phyloP scores from a whole-genome alignment of 92 coral and sea anemone species.

The Phymanthus crucifer region DNA sequence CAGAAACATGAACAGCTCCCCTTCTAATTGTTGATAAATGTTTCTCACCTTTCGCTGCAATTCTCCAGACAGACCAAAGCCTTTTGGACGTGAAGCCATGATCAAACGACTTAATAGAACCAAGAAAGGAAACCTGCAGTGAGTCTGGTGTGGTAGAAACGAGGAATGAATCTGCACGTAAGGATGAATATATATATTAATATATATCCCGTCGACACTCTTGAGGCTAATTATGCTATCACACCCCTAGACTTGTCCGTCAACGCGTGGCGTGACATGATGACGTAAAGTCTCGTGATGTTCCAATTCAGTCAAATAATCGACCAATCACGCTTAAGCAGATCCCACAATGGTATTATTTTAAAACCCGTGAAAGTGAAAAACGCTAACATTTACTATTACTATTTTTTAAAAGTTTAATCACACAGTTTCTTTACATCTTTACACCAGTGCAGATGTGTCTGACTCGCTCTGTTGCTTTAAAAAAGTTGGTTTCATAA shows the following conservation, averaged over 20 bases:
- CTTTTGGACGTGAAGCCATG: constrained; percentile 90
- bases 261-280: constrained; percentile 4
- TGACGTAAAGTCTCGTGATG: constrained; percentile 10
- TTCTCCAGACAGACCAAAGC: constrained; percentile 88
- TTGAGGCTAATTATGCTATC: not conserved
- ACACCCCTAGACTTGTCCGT: constrained; percentile 21
- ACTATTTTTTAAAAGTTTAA: no score
- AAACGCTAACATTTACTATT: no score
- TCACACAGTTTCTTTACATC: no score
- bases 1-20: no score
- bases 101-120: not conserved
- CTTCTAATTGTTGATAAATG: not conserved
- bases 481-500: no score
- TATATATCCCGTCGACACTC: not conserved
- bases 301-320: no score
- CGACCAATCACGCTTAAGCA: no score
- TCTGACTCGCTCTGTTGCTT: no score
- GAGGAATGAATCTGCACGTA: not conserved
- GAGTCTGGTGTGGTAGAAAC: not conserved
- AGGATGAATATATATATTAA: not conserved
- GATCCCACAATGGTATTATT: no score
- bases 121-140: not conserved
- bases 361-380: no score
- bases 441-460: no score
- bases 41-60: constrained; percentile 61